Base-by-base conservation (phyloP, 2,113 vertebrate genomes). In the Siniperca knerii region DNA sequence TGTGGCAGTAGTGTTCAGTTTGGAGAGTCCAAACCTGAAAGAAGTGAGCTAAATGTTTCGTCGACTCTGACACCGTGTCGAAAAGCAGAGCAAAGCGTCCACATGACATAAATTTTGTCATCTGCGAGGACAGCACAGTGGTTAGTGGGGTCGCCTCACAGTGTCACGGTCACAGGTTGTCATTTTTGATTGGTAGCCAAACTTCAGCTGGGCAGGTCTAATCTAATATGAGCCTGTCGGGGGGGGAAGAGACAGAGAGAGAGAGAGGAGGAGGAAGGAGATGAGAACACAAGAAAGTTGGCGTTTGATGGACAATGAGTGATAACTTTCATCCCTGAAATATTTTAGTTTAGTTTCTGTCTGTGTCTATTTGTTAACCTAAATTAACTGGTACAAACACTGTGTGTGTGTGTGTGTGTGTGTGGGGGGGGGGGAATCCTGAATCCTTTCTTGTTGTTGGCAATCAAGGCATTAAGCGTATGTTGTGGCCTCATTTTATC, bases 91-190 rank as follows among this genome's bases (percentile, higher is more conserved):
- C 42, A 44, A 11, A 44, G 42, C 10, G 42, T 23, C 57, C 21
- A 29, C 8, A 23, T 11, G 46, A 72, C 7, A 3, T 44, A 25
- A 20, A 58, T n/a, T 15, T 77, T n/a, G 62, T 57, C 75, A 40
- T n/a, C 52, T 40, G 48, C 1, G 42, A 75, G 57, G 37, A 20
- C 46, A 29, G 48, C 42, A 62, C 23, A 48, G 66, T 52, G 18
- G 74, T 50, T 29, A 40, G 68, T 3, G n/a, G 42, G 57, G 66
- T 67, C 61, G 23, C 55, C 69, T 84, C 76, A 84, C 82, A 74
- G 73, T 72, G 75, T 61, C 75, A 60, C 11, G 82, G 82, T 75
- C 81, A 64, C 44, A 62, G 35, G 64, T 54, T 54, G 50, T 54
- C 6, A 54, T 54, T 70, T 79, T 20, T 75, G 25, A 71, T 55